Base-by-base conservation (phyloP, 2,797 vertebrate genomes). In the Microchirus variegatus region DNA sequence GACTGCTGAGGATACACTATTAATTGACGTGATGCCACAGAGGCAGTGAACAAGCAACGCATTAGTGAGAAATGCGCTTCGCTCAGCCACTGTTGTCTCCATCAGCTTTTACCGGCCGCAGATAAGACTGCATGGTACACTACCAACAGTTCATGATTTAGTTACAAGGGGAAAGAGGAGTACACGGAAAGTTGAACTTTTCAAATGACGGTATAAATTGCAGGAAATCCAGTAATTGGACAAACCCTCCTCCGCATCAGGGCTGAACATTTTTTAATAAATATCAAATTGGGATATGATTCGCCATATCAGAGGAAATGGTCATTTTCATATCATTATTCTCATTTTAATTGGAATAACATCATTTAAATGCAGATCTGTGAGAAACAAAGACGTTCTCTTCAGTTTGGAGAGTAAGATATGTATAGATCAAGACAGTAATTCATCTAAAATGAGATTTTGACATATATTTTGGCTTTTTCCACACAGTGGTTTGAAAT, bases 241-340 rank as follows among this genome's bases (percentile, higher is more conserved):
- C 26, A 70, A 78, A 78, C 77, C 65, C 63, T 56, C 65, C 64
- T 74, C 63, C 14, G 67, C 51, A n/a, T n/a, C n/a, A n/a, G n/a
- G n/a, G n/a, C n/a, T n/a, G n/a, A n/a, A n/a, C n/a, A n/a, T n/a
- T n/a, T n/a, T n/a, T n/a, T n/a, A n/a, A n/a, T n/a, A 22, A 22
- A 22, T 22, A 22, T 22, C 22, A 3, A 22, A 22, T 22, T 22
- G 2, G 3, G 22, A 22, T 22, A 2, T 22, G 1, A 22, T 22
- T 22, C 22, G 22, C 22, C 0, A 3, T 22, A 22, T 22, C 22
- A 22, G 22, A 22, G 22, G 19, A 4, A 22, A 22, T 2, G 19
- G 19, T 22, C 2, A 22, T 22, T 22, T 22, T 22, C 19, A 22
- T 4, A 22, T 22, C 19, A 22, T 22, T 22, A 22, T 22, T 22